phyloP scores from a whole-genome alignment of 2,888 invertebrate genomes.

The Amphimallon solstitiale region DNA sequence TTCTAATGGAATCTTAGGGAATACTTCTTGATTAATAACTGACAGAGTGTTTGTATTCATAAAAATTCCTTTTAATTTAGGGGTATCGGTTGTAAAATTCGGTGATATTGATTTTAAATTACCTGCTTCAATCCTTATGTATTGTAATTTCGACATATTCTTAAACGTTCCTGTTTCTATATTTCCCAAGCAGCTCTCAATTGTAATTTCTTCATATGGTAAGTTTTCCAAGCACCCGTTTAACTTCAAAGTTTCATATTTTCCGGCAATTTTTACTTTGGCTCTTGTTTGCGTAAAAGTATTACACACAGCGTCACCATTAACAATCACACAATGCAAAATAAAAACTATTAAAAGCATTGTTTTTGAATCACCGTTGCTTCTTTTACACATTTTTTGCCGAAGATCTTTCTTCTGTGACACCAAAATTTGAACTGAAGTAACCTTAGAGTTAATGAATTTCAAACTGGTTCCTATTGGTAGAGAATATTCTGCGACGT shows the following conservation, averaged over 20 bases:
- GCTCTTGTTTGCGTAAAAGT: conserved; percentile 8
- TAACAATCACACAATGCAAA: background rate
- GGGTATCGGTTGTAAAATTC: conserved; percentile 16
- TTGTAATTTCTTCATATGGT: conserved; percentile 14
- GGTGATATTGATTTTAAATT: conserved; percentile 16
- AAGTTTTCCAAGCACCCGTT: conserved; percentile 8
- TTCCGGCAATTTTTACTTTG: conserved; percentile 4
- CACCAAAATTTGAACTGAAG: conserved; percentile 24
- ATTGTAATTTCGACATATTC: background rate
- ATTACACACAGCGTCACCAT: background rate
- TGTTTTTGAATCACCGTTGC: background rate
- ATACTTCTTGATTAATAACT: background rate
- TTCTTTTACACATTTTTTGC: conserved; percentile 10
- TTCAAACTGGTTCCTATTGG: conserved; percentile 21
- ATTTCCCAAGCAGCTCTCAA: background rate
- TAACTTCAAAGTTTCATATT: background rate
- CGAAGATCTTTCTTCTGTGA: conserved; percentile 12
- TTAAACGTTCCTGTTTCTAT: conserved; percentile 10
- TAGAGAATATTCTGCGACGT: conserved; percentile 11
- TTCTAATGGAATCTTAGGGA: conserved; percentile 2
- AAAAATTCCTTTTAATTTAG: conserved; percentile 11
- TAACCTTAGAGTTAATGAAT: conserved; percentile 7
- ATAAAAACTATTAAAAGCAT: background rate
- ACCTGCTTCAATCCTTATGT: conserved; percentile 7
- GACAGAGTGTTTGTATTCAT: background rate